These are phyloP conservation scores for Drosophila borborema DNA, from an alignment of 2,888 invertebrate species.

Conservation along the genomic window DNA sequence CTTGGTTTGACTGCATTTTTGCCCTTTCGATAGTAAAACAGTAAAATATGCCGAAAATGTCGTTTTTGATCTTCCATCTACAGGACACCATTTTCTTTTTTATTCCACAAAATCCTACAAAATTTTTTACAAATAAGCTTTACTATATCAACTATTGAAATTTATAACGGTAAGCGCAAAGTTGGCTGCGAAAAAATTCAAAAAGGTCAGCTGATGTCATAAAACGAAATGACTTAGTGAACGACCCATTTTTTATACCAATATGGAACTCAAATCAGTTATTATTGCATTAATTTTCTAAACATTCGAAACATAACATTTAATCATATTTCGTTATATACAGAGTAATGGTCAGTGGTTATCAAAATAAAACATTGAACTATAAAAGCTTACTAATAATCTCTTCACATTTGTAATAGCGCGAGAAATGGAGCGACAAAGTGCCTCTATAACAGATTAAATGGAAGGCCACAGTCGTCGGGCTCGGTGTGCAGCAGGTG, in stretches of 20 bases:
- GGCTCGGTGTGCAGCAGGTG: conserved; percentile 15
- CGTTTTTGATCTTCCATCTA: too few species aligned
- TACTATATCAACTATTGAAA: too few species aligned
- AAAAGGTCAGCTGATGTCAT: too few species aligned
- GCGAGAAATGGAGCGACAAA: conserved; percentile 25
- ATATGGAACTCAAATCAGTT: background rate
- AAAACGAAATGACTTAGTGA: too few species aligned
- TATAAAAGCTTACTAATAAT: conserved; percentile 11
- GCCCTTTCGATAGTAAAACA: too few species aligned
- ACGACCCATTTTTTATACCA: background rate
- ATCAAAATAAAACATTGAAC: background rate
- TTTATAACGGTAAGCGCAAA: too few species aligned
- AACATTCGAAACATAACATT: background rate
- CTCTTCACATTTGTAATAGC: conserved; percentile 14
- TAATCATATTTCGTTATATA: background rate
- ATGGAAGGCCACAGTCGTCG: conserved; percentile 19
- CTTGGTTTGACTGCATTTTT: too few species aligned
- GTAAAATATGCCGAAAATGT: too few species aligned
- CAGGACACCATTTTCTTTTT: too few species aligned
- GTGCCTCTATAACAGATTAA: conserved; percentile 18
- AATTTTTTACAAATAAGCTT: too few species aligned
- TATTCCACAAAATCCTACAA: too few species aligned
- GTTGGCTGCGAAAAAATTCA: too few species aligned
- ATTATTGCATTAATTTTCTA: background rate
- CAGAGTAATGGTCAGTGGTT: background rate